Evolutionary conservation across 2,888 invertebrate species (phyloP).

Genomic region (Pardosa pseudoannulata): DNA sequence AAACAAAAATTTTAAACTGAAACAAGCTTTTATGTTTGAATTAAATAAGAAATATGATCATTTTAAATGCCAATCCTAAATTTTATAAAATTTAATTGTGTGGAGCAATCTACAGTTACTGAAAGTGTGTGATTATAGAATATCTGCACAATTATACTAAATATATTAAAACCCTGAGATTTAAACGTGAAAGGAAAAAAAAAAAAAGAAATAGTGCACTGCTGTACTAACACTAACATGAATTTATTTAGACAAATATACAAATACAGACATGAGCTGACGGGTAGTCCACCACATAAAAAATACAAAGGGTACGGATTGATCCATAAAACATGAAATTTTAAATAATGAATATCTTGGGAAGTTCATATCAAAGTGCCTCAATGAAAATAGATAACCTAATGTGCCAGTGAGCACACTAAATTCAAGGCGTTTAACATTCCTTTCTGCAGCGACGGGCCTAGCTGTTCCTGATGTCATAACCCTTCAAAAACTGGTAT

Average conservation of each 20-base stretch:
- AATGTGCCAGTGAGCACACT: conserved; percentile 38
- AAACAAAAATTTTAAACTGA: no score
- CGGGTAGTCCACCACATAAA: conserved; percentile 15
- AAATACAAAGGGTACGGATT: conserved; percentile 9
- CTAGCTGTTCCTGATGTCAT: conserved; percentile 32
- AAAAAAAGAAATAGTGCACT: background rate
- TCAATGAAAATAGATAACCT: conserved; percentile 54
- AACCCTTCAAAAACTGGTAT: conserved; percentile 31
- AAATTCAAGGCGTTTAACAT: conserved; percentile 4
- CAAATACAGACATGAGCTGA: conserved; percentile 35
- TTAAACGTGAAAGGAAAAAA: no score
- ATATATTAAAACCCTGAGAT: no score
- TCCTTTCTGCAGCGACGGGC: conserved; percentile 19
- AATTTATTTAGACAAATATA: conserved; percentile 46
- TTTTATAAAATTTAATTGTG: no score
- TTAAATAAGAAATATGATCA: no score
- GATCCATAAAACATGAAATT: conserved; percentile 35
- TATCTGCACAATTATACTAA: no score
- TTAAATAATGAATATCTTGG: conserved; percentile 36
- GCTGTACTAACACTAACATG: conserved; percentile 36
- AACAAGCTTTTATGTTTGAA: no score
- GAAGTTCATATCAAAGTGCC: conserved; percentile 26
- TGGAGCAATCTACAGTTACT: no score
- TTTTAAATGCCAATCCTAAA: no score
- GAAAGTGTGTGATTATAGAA: no score